Conservation (phyloP, 2,888 invertebrate genomes). For the Dryocosmus kuriphilus region DNA sequence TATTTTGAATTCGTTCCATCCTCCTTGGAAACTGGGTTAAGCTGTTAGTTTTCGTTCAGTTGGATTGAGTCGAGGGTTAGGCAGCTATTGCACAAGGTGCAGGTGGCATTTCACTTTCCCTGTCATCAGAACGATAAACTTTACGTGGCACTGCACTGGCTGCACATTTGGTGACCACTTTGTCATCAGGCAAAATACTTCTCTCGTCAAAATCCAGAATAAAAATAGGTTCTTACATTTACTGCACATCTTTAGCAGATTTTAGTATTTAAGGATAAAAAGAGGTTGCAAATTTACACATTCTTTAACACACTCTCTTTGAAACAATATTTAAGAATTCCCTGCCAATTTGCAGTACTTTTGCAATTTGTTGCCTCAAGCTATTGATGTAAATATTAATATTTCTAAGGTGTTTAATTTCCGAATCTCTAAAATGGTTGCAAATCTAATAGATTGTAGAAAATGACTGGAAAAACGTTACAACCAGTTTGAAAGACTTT, state of each 20-base stretch:
- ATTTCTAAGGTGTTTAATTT: no score
- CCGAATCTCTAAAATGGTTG: no score
- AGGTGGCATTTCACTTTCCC: conserved; percentile 25
- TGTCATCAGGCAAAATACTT: background rate
- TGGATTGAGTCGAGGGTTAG: conserved; percentile 6
- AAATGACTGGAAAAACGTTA: no score
- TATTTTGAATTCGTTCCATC: conserved; percentile 35
- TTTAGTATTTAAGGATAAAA: background rate
- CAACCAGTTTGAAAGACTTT: no score
- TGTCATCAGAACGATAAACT: conserved; percentile 33
- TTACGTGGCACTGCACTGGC: conserved; percentile 25
- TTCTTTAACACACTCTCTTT: no score
- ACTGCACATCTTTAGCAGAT: background rate
- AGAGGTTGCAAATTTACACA: no score
- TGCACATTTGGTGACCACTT: conserved; percentile 31
- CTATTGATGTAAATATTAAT: no score
- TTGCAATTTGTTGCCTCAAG: no score
- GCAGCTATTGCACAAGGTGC: conserved; percentile 23
- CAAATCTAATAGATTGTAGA: no score
- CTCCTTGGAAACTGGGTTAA: conserved; percentile 22
- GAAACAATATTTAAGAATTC: no score
- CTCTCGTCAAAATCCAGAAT: background rate
- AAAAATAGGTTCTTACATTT: background rate
- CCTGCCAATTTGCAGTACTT: no score
- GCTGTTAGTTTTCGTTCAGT: conserved; percentile 31